A percentile compares a stretch with the other conserved stretches of the same genome.
These are phyloP conservation scores for Megalops atlanticus DNA, from an alignment of 2,113 vertebrate species.

Conservation along the genomic window DNA sequence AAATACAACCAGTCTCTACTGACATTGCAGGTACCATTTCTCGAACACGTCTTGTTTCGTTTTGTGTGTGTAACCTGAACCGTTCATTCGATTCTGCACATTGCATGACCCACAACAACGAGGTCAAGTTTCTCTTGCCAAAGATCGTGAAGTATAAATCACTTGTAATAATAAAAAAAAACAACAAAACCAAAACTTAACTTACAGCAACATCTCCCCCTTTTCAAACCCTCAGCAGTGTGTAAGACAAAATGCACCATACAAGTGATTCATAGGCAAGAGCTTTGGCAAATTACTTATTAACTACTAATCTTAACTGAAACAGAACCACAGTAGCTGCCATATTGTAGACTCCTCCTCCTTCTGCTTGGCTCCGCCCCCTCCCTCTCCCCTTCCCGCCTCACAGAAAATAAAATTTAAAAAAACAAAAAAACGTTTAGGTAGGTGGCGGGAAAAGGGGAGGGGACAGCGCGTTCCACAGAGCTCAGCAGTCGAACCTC, in stretches of 20 bases:
- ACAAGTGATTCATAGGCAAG: constrained; percentile 90
- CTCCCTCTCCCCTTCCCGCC: constrained; percentile 54
- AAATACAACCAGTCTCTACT: constrained; percentile 66
- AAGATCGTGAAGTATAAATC: constrained; percentile 86
- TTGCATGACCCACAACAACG: constrained; percentile 84
- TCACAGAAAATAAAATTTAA: constrained; percentile 41
- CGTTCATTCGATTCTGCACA: constrained; percentile 79
- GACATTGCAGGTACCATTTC: constrained; percentile 70
- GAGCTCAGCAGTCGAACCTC: constrained; percentile 94
- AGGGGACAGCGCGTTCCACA: constrained; percentile 57
- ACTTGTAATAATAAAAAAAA: constrained; percentile 74
- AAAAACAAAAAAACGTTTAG: too few relatives aligned
- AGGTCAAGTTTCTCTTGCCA: constrained; percentile 84
- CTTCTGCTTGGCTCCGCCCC: constrained; percentile 51
- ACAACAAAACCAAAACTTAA: constrained; percentile 41
- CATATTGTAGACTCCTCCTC: constrained; percentile 74
- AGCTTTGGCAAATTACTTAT: constrained; percentile 76
- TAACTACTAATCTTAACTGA: constrained; percentile 67
- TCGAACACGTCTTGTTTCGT: constrained; percentile 57
- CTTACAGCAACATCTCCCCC: constrained; percentile 57
- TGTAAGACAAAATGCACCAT: constrained; percentile 78
- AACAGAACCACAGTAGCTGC: constrained; percentile 91
- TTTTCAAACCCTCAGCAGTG: constrained; percentile 42
- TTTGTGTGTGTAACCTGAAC: constrained; percentile 58
- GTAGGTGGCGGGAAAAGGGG: constrained; percentile 39